phyloP scores from a whole-genome alignment of 1,140 invertebrate genomes.

The Tetraneura akinire region DNA sequence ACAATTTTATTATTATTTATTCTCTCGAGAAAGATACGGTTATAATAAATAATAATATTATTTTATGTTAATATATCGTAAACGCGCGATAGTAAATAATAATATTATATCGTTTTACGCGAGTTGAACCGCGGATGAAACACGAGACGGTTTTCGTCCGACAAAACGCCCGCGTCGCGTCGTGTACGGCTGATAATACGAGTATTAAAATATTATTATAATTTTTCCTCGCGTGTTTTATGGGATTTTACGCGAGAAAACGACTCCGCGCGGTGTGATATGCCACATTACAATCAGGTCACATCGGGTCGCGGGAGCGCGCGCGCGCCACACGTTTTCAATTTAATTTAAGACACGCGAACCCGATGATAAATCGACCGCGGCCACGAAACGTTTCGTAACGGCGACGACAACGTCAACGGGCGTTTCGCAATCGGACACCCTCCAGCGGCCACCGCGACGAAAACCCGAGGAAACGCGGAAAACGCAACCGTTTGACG shows the following conservation, averaged over 20 bases:
- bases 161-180: too few species aligned
- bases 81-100: not conserved
- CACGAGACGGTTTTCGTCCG: not conserved
- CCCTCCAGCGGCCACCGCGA: not conserved
- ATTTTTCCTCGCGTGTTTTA: not conserved
- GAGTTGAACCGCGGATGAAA: not conserved
- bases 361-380: constrained; percentile 43
- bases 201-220: too few species aligned
- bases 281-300: constrained; percentile 35
- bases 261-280: not conserved
- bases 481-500: not conserved
- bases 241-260: not conserved
- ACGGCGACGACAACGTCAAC: not conserved
- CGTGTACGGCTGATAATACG: too few species aligned
- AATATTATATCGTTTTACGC: not conserved
- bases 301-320: constrained; percentile 33
- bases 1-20: not conserved
- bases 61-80: not conserved
- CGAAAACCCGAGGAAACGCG: not conserved
- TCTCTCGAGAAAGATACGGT: not conserved
- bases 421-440: not conserved
- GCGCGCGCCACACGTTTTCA: constrained; percentile 44
- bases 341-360: constrained; percentile 44
- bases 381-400: constrained; percentile 46
- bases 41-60: too few species aligned